A percentile compares a stretch with the other conserved stretches of the same genome.
Evolutionary conservation across 2,797 vertebrate species (phyloP).

Genomic region (Epinephelus awoara): DNA sequence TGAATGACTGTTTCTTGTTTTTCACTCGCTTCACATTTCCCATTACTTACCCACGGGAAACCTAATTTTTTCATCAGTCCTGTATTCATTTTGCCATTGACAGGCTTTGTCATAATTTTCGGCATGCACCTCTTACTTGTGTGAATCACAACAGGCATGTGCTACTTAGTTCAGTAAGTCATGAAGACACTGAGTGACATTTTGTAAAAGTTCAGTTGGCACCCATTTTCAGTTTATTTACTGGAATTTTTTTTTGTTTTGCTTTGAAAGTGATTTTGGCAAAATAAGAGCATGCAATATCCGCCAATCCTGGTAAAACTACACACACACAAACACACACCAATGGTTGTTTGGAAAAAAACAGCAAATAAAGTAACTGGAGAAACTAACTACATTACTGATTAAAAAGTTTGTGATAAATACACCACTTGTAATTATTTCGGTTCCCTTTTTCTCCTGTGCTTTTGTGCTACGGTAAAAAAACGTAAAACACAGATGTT

Average conservation of each 20-base stretch:
- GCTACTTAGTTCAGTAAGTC: constrained; percentile 11
- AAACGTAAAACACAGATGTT: constrained; percentile 31
- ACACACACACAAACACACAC: neutral
- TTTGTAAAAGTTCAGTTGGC: neutral
- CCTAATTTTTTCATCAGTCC: constrained; percentile 1
- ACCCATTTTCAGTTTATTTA: neutral
- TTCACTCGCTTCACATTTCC: neutral
- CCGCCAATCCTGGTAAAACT: neutral
- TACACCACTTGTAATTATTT: neutral
- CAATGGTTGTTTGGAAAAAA: neutral
- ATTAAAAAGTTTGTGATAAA: constrained; percentile 2
- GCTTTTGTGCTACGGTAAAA: constrained; percentile 4
- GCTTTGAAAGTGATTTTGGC: neutral
- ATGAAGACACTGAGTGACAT: neutral
- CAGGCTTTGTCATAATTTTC: constrained; percentile 23
- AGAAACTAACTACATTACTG: neutral
- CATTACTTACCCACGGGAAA: constrained; percentile 4
- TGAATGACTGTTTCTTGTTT: constrained; percentile 24
- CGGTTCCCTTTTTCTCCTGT: neutral
- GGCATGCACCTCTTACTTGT: neutral
- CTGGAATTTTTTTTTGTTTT: neutral
- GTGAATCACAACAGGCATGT: neutral
- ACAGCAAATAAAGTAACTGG: neutral
- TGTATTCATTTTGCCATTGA: constrained; percentile 13
- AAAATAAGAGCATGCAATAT: neutral